Base-by-base conservation (phyloP, 2,797 vertebrate genomes). In the Oceanodroma leucorhoa region DNA sequence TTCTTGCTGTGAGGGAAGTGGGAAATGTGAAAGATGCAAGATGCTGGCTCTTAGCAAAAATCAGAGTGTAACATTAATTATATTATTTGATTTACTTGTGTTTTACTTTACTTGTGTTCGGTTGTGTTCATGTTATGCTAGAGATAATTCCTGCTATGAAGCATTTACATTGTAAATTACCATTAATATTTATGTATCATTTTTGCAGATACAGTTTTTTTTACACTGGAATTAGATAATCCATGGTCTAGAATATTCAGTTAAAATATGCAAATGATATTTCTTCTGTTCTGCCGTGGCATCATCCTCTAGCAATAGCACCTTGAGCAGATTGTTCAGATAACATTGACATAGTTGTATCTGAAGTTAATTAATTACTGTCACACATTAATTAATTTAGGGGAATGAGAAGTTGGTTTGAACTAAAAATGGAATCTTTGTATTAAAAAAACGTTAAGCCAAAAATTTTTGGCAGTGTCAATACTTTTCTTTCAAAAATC, bases 401-500 rank as follows among this genome's bases (percentile, higher is more conserved):
- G 21, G 5, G 14, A 91, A 64, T 18, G 4, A 83, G 17, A 91
- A 76, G 5, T 34, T 53, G 9, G n/a, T 81, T 93, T 83, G 50
- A 90, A 91, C 24, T 76, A 91, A 82, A 96, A 95, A 61, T 62
- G 7, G 14, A 69, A 88, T 54, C 16, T 78, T 75, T 76, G 6
- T 19, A 58, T 83, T 91, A 41, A 41, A 75, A 65, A 83, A 45
- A 87, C 11, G 6, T 24, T 24, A 78, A 57, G 41, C 54, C 79
- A 91, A 73, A 26, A 2, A 0, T 19, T 32, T 90, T 87, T 81
- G 88, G 82, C 89, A 91, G 6, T 57, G 32, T 67, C 22, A 60
- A 53, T 78, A 69, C 38, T 85, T 90, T 76, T 93, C 36, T 93
- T 80, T 46, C 9, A 87, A 87, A 89, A 89, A 83, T 92, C 34